Percentiles rank a stretch among this genome's conserved stretches.
Conservation (phyloP, 2,113 vertebrate species). For the Micromys minutus region DNA sequence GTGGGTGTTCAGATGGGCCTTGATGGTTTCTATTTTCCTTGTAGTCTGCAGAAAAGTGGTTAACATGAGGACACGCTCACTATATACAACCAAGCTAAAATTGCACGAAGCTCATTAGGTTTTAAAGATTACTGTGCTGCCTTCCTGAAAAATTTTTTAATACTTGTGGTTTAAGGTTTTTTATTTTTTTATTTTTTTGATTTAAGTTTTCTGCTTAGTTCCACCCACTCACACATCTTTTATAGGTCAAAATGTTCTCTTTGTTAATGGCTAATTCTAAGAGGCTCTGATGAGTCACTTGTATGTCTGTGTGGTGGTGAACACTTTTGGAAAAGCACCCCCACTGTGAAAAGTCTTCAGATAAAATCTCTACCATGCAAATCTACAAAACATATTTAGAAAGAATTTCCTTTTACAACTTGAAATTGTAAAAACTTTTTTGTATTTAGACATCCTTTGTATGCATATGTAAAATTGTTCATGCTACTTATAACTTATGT, state of each 20-base stretch:
- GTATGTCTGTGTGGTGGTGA: constrained; percentile 1
- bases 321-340: constrained; percentile 42
- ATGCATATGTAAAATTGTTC: neutral
- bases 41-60: neutral
- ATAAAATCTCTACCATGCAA: neutral
- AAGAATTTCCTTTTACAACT: constrained; percentile 22
- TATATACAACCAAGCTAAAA: constrained; percentile 21
- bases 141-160: constrained; percentile 55
- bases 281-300: constrained; percentile 9
- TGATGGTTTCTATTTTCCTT: neutral
- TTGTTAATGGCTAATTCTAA: constrained; percentile 8
- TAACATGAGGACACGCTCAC: neutral
- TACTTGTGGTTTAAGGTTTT: constrained; percentile 29
- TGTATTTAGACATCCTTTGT: constrained; percentile 7
- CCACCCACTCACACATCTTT: neutral
- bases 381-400: constrained; percentile 29
- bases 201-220: constrained; percentile 49
- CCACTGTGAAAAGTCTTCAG: neutral
- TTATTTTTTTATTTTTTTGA: constrained; percentile 23
- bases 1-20: neutral
- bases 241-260: constrained; percentile 28
- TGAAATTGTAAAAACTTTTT: constrained; percentile 12
- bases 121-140: neutral
- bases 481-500: constrained; percentile 58
- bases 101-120: neutral